Conservation (phyloP, 2,113 vertebrate genomes). For the Oreochromis niloticus region DNA sequence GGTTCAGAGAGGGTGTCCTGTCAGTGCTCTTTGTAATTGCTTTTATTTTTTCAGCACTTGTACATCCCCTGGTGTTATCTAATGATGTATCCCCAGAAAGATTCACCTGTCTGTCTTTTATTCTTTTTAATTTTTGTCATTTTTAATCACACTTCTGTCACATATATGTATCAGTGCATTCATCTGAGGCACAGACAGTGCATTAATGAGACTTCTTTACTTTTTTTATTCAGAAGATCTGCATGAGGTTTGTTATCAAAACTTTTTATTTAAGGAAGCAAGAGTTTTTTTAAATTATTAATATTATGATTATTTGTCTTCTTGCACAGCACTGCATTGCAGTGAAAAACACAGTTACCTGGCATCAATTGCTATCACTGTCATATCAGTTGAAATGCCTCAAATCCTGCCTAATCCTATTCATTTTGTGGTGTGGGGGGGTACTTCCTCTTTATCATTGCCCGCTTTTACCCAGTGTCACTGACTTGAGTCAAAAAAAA, state of each 20-base stretch:
- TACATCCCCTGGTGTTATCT: not conserved
- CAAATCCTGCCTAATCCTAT: conserved; percentile 14
- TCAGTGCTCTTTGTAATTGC: not conserved
- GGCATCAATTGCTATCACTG: not conserved
- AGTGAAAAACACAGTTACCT: not conserved
- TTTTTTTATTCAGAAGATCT: not conserved
- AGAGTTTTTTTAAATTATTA: accelerated
- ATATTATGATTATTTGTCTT: not conserved
- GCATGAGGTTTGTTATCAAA: not conserved
- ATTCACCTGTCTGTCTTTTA: not conserved
- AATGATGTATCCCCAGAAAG: not conserved
- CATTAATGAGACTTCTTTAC: not conserved
- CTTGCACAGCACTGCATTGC: not conserved
- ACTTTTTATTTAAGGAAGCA: not conserved
- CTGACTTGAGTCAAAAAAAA: not conserved
- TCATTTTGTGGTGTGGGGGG: not conserved
- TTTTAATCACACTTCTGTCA: not conserved
- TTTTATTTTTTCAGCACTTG: not conserved
- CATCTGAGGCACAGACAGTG: not conserved
- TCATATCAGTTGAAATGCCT: conserved; percentile 6
- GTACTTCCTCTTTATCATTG: conserved; percentile 5
- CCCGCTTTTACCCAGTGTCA: not conserved
- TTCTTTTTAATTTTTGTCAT: not conserved
- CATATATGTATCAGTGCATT: not conserved
- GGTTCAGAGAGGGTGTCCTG: not conserved